Conservation (phyloP, 2,888 invertebrate species). For the Eristalinus aeneus region DNA sequence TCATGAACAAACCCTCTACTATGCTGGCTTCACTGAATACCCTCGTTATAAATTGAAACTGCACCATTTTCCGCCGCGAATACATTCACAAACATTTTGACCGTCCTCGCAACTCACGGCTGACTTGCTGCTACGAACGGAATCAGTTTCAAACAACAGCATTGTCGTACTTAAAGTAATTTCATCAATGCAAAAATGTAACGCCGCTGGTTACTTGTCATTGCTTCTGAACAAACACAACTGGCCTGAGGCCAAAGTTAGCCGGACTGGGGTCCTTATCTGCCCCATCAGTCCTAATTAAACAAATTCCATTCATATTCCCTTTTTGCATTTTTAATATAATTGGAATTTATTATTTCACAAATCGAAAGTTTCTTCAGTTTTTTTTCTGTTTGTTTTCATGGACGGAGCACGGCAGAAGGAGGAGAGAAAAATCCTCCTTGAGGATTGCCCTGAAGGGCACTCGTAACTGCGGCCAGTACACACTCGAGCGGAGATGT, state of each 20-base stretch:
- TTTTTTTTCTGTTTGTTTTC: not conserved
- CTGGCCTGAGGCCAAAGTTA: not conserved
- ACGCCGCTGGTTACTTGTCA: not conserved
- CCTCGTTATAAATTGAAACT: too few species aligned
- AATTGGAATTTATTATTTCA: slow-evolving; percentile 52
- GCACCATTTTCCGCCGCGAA: too few species aligned
- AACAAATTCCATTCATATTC: slow-evolving; percentile 47
- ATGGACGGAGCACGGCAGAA: not conserved
- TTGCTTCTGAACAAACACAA: slow-evolving; percentile 26
- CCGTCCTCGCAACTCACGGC: too few species aligned
- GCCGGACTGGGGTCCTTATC: slow-evolving; percentile 2
- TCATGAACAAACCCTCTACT: too few species aligned
- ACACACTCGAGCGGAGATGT: slow-evolving; percentile 50
- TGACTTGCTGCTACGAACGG: too few species aligned
- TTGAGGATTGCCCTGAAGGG: slow-evolving; percentile 37
- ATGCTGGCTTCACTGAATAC: too few species aligned
- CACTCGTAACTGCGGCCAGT: slow-evolving; percentile 26
- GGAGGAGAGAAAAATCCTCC: slow-evolving; percentile 20
- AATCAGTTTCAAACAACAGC: too few species aligned
- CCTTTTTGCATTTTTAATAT: slow-evolving; percentile 53
- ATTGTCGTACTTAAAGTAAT: too few species aligned
- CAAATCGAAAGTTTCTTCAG: slow-evolving; percentile 34
- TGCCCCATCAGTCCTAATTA: slow-evolving; percentile 38
- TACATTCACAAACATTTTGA: too few species aligned
- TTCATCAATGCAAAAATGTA: not conserved